Conservation (phyloP, 2,113 vertebrate species). For the Falco punctatus region DNA sequence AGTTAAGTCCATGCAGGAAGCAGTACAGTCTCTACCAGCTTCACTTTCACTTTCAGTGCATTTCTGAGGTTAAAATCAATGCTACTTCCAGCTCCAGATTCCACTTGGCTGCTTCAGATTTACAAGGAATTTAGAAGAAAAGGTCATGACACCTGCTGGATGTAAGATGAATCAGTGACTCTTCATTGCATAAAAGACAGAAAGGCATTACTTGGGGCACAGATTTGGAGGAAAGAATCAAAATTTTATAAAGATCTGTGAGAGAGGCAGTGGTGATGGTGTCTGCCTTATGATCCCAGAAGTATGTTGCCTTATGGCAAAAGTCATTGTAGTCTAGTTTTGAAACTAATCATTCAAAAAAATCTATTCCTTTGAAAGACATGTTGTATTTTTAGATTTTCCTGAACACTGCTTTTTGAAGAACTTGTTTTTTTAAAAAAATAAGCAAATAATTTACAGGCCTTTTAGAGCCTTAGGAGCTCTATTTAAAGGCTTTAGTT, state of each 20-base stretch:
- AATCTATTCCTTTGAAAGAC: not conserved
- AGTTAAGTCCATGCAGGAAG: not conserved
- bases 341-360: not conserved
- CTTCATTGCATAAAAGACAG: not conserved
- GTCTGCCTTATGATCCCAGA: not conserved
- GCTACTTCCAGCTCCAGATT: not conserved
- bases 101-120: not conserved
- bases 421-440: not conserved
- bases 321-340: not conserved
- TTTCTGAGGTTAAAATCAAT: not conserved
- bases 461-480: not conserved
- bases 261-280: accelerated
- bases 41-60: not conserved
- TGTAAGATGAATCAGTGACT: not conserved
- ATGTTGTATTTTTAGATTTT: not conserved
- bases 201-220: not conserved
- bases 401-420: not conserved
- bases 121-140: not conserved
- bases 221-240: not conserved
- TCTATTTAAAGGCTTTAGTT: not conserved
- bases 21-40: not conserved
- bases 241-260: not conserved
- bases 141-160: not conserved
- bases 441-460: not conserved
- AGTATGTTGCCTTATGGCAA: not conserved